phyloP scores from a whole-genome alignment of 2,888 invertebrate genomes.

The Dynastes maya region DNA sequence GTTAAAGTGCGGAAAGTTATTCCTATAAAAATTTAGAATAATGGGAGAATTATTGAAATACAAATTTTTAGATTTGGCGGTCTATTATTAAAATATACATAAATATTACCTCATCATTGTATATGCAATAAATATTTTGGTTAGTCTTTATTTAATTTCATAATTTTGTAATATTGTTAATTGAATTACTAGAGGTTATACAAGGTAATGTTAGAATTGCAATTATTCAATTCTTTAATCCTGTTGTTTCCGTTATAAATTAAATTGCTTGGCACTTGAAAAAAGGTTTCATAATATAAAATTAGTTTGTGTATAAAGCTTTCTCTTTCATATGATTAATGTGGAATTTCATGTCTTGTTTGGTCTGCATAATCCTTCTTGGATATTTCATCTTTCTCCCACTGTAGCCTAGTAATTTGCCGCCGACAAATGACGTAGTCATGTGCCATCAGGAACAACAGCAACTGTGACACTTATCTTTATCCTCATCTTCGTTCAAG shows the following conservation, averaged over 20 bases:
- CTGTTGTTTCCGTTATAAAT: background rate
- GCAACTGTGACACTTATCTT: constrained; percentile 27
- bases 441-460: constrained; percentile 20
- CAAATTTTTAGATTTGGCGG: no score
- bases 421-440: constrained; percentile 22
- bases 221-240: background rate
- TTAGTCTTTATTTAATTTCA: no score
- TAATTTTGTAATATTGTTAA: no score
- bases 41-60: no score
- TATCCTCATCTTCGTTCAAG: constrained; percentile 30
- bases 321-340: constrained; percentile 32
- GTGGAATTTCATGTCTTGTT: constrained; percentile 14
- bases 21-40: no score
- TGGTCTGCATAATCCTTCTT: constrained; percentile 17
- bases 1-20: no score
- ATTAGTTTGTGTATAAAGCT: background rate
- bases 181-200: background rate
- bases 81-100: no score
- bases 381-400: constrained; percentile 6
- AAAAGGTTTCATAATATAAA: background rate
- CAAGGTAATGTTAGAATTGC: background rate
- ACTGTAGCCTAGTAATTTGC: constrained; percentile 30
- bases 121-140: no score
- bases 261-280: background rate
- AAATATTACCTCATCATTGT: no score